phyloP scores from a whole-genome alignment of 1,140 invertebrate species.

The Lucilia sericata region DNA sequence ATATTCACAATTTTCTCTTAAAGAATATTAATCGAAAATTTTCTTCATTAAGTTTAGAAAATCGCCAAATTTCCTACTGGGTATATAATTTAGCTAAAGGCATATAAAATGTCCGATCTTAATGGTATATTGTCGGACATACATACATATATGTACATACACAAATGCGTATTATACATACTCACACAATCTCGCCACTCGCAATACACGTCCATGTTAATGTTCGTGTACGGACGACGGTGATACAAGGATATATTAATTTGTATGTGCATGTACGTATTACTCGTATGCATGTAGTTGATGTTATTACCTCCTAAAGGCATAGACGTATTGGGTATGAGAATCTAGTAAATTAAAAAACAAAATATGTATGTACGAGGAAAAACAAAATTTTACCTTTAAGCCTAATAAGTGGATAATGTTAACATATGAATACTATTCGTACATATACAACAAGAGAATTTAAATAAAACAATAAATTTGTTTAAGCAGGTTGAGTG shows the following conservation, averaged over 20 bases:
- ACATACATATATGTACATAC: too few relatives aligned
- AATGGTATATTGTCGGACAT: not conserved
- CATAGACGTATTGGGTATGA: conserved; percentile 30
- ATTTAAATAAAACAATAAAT: conserved; percentile 26
- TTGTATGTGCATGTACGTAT: not conserved
- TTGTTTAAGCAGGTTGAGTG: not conserved
- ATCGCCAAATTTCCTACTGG: too few relatives aligned
- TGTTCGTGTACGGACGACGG: too few relatives aligned
- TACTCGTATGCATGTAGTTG: not conserved
- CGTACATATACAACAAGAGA: not conserved
- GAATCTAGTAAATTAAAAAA: conserved; percentile 29
- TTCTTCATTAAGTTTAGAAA: too few relatives aligned
- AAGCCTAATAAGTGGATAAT: conserved; percentile 42
- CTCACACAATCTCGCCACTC: too few relatives aligned
- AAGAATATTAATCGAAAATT: too few relatives aligned
- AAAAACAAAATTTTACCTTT: conserved; percentile 33
- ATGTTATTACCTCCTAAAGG: conserved; percentile 33
- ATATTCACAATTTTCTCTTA: too few relatives aligned
- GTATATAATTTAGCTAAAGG: conserved; percentile 15
- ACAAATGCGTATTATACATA: too few relatives aligned
- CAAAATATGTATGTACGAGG: conserved; percentile 15
- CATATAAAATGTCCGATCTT: conserved; percentile 34
- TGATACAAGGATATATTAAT: not conserved
- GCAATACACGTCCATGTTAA: not conserved
- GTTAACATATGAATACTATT: conserved; percentile 21